Percentiles rank a stretch among this genome's conserved stretches.
Conservation (phyloP, 1,140 invertebrate species). For the Bombus cullumanus region DNA sequence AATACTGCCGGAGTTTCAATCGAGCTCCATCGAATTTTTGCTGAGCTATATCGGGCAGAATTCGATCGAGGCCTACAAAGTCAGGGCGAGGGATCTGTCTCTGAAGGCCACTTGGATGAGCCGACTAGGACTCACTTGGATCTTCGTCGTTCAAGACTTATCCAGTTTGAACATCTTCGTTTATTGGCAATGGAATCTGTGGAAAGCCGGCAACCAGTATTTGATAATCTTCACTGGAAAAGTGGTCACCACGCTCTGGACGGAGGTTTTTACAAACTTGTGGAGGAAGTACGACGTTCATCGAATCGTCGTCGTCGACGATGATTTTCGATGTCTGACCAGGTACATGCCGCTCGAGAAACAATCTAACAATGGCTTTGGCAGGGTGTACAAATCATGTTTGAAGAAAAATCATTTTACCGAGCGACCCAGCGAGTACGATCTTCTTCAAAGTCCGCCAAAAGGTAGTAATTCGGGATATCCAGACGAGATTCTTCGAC, state of each 20-base stretch:
- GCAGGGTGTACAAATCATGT: constrained; percentile 36
- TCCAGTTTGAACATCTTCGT: constrained; percentile 28
- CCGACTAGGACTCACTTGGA: constrained; percentile 50
- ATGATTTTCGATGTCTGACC: constrained; percentile 58
- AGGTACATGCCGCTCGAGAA: constrained; percentile 63
- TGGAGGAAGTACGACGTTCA: constrained; percentile 62
- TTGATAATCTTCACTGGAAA: constrained; percentile 41
- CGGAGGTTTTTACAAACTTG: constrained; percentile 22
- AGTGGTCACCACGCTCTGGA: neutral
- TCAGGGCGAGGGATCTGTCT: constrained; percentile 34
- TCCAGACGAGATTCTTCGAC: no score
- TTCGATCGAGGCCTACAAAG: constrained; percentile 41
- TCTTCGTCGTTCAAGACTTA: constrained; percentile 45
- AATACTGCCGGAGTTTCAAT: constrained; percentile 25
- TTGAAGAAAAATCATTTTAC: neutral
- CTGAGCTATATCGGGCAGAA: constrained; percentile 17
- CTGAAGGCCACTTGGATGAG: constrained; percentile 4
- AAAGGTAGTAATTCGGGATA: no score
- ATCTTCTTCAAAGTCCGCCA: neutral
- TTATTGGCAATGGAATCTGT: constrained; percentile 28
- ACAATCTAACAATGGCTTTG: constrained; percentile 36
- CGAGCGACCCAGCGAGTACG: neutral
- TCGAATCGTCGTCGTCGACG: constrained; percentile 50
- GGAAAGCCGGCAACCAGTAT: constrained; percentile 53
- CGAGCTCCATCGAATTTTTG: constrained; percentile 28